Evolutionary conservation across 2,113 vertebrate species (phyloP).

Genomic region (Pavo muticus): DNA sequence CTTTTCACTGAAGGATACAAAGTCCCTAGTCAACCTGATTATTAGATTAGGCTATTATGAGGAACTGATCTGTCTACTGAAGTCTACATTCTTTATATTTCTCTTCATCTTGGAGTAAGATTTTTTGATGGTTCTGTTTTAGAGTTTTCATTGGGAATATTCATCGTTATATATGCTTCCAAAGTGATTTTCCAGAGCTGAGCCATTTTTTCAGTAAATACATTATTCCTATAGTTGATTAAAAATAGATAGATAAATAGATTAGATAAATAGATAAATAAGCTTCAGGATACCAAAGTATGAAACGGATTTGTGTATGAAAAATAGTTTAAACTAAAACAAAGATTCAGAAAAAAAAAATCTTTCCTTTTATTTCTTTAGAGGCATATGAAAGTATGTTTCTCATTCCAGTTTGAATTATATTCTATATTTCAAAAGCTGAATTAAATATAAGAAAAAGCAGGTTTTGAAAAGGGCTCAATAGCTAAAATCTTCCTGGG

Average conservation of each 20-base stretch:
- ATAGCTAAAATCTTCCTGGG: background rate
- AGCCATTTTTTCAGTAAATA: background rate
- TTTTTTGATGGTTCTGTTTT: background rate
- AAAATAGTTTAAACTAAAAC: background rate
- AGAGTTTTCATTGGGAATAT: background rate
- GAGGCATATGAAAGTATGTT: background rate
- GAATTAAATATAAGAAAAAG: background rate
- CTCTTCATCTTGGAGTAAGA: background rate
- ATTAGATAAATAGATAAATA: background rate
- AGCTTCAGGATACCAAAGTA: background rate
- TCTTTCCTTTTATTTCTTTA: background rate
- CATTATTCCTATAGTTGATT: background rate
- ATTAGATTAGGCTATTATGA: background rate
- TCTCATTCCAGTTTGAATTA: conserved; percentile 6
- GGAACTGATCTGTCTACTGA: background rate
- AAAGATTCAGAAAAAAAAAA: accelerated
- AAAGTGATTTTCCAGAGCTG: background rate
- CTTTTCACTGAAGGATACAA: background rate
- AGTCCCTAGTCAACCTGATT: background rate
- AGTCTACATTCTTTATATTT: background rate
- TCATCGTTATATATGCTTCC: background rate
- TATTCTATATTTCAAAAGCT: background rate
- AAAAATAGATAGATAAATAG: background rate
- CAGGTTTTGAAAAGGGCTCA: background rate
- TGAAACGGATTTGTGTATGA: background rate